phyloP scores from a whole-genome alignment of 2,113 vertebrate genomes.

The Lates calcarifer region DNA sequence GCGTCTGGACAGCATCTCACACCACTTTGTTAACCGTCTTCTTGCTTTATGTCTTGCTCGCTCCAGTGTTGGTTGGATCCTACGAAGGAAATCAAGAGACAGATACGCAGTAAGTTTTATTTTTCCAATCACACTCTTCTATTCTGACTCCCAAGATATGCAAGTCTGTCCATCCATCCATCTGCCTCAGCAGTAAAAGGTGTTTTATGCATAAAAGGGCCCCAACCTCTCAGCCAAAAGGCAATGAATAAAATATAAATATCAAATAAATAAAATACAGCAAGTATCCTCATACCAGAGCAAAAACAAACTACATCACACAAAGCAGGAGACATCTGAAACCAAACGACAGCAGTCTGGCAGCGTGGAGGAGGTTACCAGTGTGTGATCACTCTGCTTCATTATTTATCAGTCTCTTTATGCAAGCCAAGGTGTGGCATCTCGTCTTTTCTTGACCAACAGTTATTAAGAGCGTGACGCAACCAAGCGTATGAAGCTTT shows the following conservation, averaged over 20 bases:
- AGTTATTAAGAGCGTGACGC: not conserved
- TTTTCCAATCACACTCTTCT: not conserved
- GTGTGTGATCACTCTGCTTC: conserved; percentile 48
- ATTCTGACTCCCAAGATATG: not conserved
- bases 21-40: not conserved
- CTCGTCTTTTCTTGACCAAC: conserved; percentile 16
- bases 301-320: conserved; percentile 26
- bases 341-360: conserved; percentile 39
- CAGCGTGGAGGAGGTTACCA: not conserved
- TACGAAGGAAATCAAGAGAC: conserved; percentile 86
- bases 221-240: conserved; percentile 6
- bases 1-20: conserved; percentile 2
- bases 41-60: conserved; percentile 12
- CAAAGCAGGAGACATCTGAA: conserved; percentile 58
- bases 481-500: too few species aligned
- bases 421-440: not conserved
- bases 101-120: conserved; percentile 84
- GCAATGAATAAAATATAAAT: conserved; percentile 38
- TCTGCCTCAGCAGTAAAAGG: not conserved
- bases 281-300: not conserved
- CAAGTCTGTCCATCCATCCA: not conserved
- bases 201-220: not conserved
- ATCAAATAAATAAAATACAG: conserved; percentile 7
- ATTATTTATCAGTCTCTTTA: conserved; percentile 65
- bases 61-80: conserved; percentile 86